Base-by-base conservation (phyloP, 1,140 invertebrate species). In the Brachionus rotundiformis region DNA sequence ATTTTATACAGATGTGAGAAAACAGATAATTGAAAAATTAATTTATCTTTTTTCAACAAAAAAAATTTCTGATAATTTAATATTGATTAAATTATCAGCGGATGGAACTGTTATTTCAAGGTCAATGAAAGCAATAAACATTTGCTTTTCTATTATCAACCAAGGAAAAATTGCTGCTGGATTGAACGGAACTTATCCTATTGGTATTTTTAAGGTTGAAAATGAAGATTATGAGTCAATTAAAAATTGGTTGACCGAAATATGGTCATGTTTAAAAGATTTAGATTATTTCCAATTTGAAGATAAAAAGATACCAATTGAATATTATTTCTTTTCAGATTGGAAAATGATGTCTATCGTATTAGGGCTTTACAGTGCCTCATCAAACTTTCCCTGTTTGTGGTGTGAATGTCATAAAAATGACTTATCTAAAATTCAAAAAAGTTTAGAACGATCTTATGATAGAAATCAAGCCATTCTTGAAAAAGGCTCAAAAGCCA, bases 261-360 rank as follows among this genome's bases (percentile, higher is more conserved):
- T 75, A 19, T 44, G 36, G 36, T 8, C 13, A 11, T 25, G 3
- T 7, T 25, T 75, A 25, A 29, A 19, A 27, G 2, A 41, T 16
- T 41, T 75, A 6, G 23, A 75, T 16, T 13, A 6, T 44, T 75
- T 75, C n/a, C 23, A 41, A 41, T 41, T 27, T 44, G 23, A 49
- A 44, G 71, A 29, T 16, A 75, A 25, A 49, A 41, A 23, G 23
- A 23, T 75, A 41, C 16, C 39, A 3, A 75, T 75, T 44, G 39
- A 49, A 11, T 75, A 75, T 41, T 75, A 41, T 75, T 75, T 75
- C 10, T 75, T 1, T 27, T 44, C 19, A 5, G 71, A 75, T 41
- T 39, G 71, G 71, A 75, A 75, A 44, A 75, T 75, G 71, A 23
- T 41, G 19, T 44, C 71, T 39, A 75, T 44, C 2, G 71, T 75